These are phyloP conservation scores for Trochalopteron elliotii DNA, from an alignment of 2,113 vertebrate species.

Conservation along the genomic window DNA sequence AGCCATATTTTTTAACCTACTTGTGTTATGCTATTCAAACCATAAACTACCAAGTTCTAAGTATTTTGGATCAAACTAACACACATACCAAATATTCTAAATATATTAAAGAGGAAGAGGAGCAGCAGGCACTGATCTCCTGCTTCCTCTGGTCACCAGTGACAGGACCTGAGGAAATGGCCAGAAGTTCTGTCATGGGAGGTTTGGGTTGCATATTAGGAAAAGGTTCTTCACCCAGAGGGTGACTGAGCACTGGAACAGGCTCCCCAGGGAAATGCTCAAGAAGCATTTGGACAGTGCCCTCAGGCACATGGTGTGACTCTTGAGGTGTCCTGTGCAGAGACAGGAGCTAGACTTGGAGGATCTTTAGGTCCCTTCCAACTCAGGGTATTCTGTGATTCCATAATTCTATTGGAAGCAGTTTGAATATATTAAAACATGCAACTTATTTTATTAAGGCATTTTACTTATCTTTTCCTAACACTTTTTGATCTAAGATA, in stretches of 20 bases:
- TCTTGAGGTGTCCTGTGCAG: neutral
- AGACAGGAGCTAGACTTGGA: neutral
- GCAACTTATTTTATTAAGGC: neutral
- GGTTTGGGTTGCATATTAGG: neutral
- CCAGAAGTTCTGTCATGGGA: neutral
- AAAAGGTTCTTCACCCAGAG: neutral
- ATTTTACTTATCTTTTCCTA: neutral
- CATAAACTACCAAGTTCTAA: fast-evolving
- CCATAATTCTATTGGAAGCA: neutral
- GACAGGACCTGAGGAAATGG: neutral
- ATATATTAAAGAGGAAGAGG: neutral
- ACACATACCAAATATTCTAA: neutral
- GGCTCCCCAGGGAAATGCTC: neutral
- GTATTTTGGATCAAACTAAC: neutral
- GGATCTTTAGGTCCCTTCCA: neutral
- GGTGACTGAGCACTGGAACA: neutral
- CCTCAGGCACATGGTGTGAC: neutral
- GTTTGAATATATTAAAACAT: neutral
- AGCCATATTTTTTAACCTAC: neutral
- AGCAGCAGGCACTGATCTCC: fast-evolving
- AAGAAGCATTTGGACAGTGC: neutral
- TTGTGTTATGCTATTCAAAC: neutral
- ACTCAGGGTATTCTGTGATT: neutral
- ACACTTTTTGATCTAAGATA: neutral
- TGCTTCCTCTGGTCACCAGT: too few relatives aligned